Evolutionary conservation across 2,888 invertebrate genomes (phyloP).

Genomic region (Harpagoxenus sublaevis): DNA sequence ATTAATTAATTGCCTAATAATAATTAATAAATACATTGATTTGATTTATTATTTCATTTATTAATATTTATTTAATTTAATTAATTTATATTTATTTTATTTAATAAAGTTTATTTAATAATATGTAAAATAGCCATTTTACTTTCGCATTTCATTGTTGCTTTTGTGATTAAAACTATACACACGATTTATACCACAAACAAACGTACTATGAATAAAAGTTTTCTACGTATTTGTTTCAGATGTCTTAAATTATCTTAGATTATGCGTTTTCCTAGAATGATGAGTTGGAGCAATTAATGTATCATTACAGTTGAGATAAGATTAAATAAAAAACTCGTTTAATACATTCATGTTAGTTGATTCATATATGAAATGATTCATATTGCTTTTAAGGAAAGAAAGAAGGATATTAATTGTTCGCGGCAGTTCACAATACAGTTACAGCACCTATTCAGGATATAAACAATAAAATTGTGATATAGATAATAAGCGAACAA

Average conservation of each 20-base stretch:
- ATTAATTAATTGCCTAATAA: background rate
- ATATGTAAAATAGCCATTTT: background rate
- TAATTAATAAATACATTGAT: background rate
- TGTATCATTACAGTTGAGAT: background rate
- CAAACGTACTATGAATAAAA: background rate
- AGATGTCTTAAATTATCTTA: background rate
- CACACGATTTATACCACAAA: background rate
- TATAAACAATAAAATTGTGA: background rate
- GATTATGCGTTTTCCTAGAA: background rate
- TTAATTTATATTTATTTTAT: too few species aligned
- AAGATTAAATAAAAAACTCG: slow-evolving; percentile 32
- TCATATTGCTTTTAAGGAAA: background rate
- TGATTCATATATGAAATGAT: slow-evolving; percentile 12
- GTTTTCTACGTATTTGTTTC: background rate
- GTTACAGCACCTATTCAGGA: background rate
- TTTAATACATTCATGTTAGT: background rate
- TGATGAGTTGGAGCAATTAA: background rate
- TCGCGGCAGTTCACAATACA: background rate
- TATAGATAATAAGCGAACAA: background rate
- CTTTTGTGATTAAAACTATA: background rate
- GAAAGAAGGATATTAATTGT: background rate
- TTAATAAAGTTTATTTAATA: background rate
- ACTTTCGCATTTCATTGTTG: background rate
- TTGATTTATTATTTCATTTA: too few species aligned
- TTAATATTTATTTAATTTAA: too few species aligned